Evolutionary conservation across 2,888 invertebrate genomes (phyloP).

Genomic region (Bibio marci): DNA sequence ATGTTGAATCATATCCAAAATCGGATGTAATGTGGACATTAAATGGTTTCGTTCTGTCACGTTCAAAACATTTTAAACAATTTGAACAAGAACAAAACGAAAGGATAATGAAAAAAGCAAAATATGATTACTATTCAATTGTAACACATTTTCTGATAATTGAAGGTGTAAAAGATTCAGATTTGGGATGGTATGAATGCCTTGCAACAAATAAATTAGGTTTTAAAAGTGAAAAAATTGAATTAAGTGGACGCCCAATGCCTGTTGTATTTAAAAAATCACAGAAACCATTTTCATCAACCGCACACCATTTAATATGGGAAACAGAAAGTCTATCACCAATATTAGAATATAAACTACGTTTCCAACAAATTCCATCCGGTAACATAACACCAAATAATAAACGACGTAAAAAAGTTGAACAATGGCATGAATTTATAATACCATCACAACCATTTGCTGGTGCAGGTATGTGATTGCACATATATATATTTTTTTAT

Average conservation of each 20-base stretch:
- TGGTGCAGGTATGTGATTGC: constrained; percentile 13
- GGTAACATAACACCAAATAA: constrained; percentile 17
- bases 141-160: constrained; percentile 48
- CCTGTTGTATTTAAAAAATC: constrained; percentile 26
- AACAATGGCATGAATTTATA: constrained; percentile 25
- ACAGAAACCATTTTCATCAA: constrained; percentile 24
- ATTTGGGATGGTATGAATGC: constrained; percentile 66
- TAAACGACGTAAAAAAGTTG: constrained; percentile 8
- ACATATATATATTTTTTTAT: constrained; percentile 10
- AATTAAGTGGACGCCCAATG: constrained; percentile 42
- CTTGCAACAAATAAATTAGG: constrained; percentile 59
- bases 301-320: constrained; percentile 59
- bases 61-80: no score
- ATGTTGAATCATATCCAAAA: constrained; percentile 48
- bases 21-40: constrained; percentile 44
- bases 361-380: constrained; percentile 26
- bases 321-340: constrained; percentile 69
- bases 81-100: no score
- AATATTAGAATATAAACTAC: constrained; percentile 49
- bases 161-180: constrained; percentile 43
- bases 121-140: constrained; percentile 33
- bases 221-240: constrained; percentile 48
- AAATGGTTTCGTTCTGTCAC: no score
- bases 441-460: constrained; percentile 24
- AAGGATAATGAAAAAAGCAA: no score